phyloP scores from a whole-genome alignment of 1,140 invertebrate genomes.

The Harpegnathos saltator region DNA sequence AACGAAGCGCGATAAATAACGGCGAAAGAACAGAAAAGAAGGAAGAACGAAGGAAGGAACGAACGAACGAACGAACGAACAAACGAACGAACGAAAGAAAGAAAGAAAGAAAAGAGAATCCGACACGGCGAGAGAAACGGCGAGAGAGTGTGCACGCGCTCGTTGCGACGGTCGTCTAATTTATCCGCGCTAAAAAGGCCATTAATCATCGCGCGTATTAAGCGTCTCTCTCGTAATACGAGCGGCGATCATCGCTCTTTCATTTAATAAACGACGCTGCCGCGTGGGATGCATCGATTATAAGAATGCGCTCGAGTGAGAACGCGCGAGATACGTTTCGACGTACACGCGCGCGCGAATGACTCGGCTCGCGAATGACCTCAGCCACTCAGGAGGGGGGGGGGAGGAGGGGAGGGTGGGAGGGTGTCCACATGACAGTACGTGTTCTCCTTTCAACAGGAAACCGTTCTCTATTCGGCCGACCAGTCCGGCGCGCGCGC shows the following conservation, averaged over 20 bases:
- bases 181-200: slow-evolving; percentile 8
- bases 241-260: slow-evolving; percentile 23
- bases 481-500: slow-evolving; percentile 36
- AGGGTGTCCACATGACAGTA: slow-evolving; percentile 65
- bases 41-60: no score
- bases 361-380: slow-evolving; percentile 67
- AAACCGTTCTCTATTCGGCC: slow-evolving; percentile 74
- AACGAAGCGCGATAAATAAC: slow-evolving; percentile 1
- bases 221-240: slow-evolving; percentile 4
- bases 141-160: not conserved
- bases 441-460: slow-evolving; percentile 79
- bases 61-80: no score
- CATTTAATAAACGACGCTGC: slow-evolving; percentile 37
- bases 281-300: slow-evolving; percentile 31
- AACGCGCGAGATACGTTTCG: not conserved
- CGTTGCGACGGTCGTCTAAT: slow-evolving; percentile 21
- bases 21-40: no score
- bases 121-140: no score
- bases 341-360: slow-evolving; percentile 55
- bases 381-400: no score
- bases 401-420: no score
- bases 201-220: slow-evolving; percentile 46
- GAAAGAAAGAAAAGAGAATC: not conserved
- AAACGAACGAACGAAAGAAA: no score
- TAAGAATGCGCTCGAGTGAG: not conserved